Conservation (phyloP, 2,888 invertebrate genomes). For the Drosophila stalkeri region DNA sequence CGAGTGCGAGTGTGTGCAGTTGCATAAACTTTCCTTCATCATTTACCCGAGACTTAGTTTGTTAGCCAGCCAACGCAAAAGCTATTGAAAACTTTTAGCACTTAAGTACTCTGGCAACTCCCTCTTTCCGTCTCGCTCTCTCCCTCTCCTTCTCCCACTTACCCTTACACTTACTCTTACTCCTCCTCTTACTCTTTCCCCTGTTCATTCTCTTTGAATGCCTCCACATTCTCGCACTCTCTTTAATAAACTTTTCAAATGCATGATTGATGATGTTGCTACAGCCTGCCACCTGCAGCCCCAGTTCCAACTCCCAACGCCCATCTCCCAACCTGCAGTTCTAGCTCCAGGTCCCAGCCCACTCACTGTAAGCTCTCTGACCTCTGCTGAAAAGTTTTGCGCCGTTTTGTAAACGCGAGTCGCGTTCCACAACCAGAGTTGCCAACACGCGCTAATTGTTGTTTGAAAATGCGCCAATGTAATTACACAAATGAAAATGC, state of each 20-base stretch:
- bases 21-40: constrained; percentile 49
- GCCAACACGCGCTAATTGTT: constrained; percentile 71
- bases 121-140: background rate
- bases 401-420: constrained; percentile 68
- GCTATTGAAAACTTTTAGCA: constrained; percentile 74
- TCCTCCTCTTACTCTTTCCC: constrained; percentile 10
- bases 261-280: constrained; percentile 75
- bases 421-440: constrained; percentile 53
- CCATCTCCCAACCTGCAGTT: background rate
- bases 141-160: background rate
- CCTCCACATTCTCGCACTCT: constrained; percentile 11
- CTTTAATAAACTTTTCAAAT: constrained; percentile 76
- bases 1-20: constrained; percentile 18
- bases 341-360: background rate
- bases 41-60: constrained; percentile 57
- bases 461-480: constrained; percentile 73
- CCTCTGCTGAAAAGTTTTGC: constrained; percentile 57
- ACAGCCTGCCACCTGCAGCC: constrained; percentile 20
- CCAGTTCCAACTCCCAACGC: background rate
- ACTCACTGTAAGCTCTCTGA: constrained; percentile 7
- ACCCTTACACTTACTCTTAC: background rate
- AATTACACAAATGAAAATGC: constrained; percentile 74
- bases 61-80: constrained; percentile 56
- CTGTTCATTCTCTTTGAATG: constrained; percentile 1
- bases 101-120: constrained; percentile 62